Conservation (phyloP, 2,888 invertebrate genomes). For the Drosophila melanosoma region DNA sequence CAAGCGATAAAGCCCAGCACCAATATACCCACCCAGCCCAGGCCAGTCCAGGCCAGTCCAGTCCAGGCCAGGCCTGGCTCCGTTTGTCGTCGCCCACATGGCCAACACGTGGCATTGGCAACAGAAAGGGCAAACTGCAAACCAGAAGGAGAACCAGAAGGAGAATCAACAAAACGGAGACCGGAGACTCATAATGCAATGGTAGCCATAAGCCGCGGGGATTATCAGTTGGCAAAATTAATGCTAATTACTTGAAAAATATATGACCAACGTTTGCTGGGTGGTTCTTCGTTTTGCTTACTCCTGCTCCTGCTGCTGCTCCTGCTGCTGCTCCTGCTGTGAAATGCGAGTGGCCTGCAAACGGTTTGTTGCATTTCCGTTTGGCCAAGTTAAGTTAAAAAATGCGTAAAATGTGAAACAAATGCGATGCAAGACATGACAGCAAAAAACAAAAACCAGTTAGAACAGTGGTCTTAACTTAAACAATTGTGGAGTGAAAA, state of each 20-base stretch:
- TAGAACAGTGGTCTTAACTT: conserved; percentile 48
- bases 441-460: conserved; percentile 20
- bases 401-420: conserved; percentile 70
- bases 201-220: conserved; percentile 53
- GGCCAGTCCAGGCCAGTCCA: not conserved
- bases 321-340: not conserved
- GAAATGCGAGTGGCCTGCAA: conserved; percentile 30
- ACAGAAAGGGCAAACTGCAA: conserved; percentile 2
- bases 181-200: conserved; percentile 35
- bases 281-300: not conserved
- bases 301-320: not conserved
- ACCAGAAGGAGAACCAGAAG: conserved; percentile 9
- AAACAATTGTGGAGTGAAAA: not conserved
- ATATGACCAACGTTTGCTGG: conserved; percentile 70
- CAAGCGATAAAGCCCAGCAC: conserved; percentile 46
- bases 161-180: conserved; percentile 7
- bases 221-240: conserved; percentile 82
- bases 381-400: conserved; percentile 31
- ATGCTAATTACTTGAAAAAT: conserved; percentile 83
- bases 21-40: conserved; percentile 18
- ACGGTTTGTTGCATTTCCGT: conserved; percentile 68
- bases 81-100: conserved; percentile 24
- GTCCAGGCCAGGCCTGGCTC: not conserved
- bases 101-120: conserved; percentile 21
- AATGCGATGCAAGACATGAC: conserved; percentile 58